Percentiles rank a stretch among this genome's conserved stretches.
Evolutionary conservation across 2,888 invertebrate genomes (phyloP).

Genomic region (Ophioninae sp.): DNA sequence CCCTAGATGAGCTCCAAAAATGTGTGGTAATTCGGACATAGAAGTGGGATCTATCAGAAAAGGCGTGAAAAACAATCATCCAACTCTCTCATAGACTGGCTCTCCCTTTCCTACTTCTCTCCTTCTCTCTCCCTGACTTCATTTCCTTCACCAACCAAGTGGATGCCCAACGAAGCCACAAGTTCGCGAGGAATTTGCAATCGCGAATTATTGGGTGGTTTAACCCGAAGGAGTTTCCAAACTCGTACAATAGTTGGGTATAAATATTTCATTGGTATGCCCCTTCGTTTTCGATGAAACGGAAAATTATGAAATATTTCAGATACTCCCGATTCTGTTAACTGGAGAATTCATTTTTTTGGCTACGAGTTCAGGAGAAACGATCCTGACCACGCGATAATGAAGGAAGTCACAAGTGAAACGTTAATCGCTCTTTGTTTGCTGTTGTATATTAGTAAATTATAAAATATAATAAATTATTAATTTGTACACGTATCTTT

Average conservation of each 20-base stretch:
- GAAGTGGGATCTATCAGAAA: too few relatives aligned
- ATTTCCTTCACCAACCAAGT: conserved; percentile 57
- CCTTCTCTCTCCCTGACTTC: conserved; percentile 7
- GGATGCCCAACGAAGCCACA: conserved; percentile 44
- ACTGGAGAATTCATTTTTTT: neutral
- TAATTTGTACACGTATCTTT: too few relatives aligned
- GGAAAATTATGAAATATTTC: conserved; percentile 17
- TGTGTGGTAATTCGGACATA: too few relatives aligned
- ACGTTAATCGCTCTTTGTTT: neutral
- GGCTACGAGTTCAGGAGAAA: neutral
- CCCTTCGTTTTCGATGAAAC: conserved; percentile 22
- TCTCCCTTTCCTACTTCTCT: too few relatives aligned
- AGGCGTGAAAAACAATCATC: conserved; percentile 34
- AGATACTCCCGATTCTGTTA: conserved; percentile 5
- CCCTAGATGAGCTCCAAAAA: too few relatives aligned
- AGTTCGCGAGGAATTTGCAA: conserved; percentile 57
- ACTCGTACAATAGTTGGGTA: conserved; percentile 39
- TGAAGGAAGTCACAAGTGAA: neutral
- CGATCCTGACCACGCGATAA: neutral
- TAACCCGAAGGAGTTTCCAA: conserved; percentile 44
- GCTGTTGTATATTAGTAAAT: too few relatives aligned
- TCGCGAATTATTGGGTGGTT: conserved; percentile 58
- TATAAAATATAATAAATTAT: neutral
- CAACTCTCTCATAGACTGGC: conserved; percentile 26
- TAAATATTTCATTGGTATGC: conserved; percentile 35